Evolutionary conservation across 2,888 invertebrate genomes (phyloP).

Genomic region (Norana najaformis): DNA sequence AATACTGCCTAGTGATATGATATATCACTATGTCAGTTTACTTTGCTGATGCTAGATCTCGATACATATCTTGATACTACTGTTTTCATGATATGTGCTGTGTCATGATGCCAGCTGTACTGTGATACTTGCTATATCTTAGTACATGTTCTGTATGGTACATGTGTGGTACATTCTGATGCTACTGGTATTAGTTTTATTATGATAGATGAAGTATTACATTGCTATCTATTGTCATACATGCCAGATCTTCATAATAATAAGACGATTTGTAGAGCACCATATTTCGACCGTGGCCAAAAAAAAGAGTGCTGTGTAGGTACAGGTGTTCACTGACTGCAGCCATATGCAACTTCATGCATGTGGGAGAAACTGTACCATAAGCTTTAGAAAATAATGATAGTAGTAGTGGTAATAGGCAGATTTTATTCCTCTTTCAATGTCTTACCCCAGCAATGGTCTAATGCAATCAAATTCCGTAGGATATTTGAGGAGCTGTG

Average conservation of each 20-base stretch:
- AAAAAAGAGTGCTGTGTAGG: too few species aligned
- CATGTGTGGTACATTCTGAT: too few species aligned
- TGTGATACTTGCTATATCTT: conserved; percentile 13
- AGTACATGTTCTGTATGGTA: not conserved
- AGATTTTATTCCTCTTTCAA: too few species aligned
- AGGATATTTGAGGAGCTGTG: not conserved
- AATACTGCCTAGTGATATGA: not conserved
- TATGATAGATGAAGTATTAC: too few species aligned
- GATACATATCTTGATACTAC: not conserved
- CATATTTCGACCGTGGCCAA: too few species aligned
- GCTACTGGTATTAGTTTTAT: not conserved
- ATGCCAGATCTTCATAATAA: too few species aligned
- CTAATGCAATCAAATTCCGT: not conserved
- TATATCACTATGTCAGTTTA: not conserved
- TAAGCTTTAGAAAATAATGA: not conserved
- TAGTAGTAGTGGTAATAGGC: too few species aligned
- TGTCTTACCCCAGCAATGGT: not conserved
- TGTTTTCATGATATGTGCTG: not conserved
- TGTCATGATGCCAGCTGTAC: not conserved
- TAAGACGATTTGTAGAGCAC: too few species aligned
- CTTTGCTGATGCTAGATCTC: not conserved
- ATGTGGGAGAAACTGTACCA: not conserved
- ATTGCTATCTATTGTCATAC: not conserved
- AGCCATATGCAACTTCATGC: not conserved
- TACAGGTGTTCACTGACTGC: too few species aligned